Evolutionary conservation across 2,113 vertebrate species (phyloP).

Genomic region (Eublepharis macularius): DNA sequence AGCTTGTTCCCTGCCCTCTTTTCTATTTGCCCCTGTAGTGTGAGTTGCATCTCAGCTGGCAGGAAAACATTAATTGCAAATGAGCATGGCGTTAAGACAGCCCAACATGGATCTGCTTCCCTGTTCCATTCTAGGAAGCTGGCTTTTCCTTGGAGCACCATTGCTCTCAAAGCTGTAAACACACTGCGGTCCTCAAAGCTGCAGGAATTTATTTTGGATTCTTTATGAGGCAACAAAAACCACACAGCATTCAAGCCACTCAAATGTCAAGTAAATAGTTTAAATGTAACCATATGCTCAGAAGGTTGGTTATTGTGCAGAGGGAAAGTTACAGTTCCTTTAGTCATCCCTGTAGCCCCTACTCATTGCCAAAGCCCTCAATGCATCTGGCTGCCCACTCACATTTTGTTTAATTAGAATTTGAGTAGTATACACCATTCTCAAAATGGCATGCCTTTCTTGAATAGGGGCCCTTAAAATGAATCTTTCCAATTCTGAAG

Average conservation of each 20-base stretch:
- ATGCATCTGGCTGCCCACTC: not conserved
- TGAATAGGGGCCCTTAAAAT: not conserved
- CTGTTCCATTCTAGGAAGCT: slow-evolving; percentile 4
- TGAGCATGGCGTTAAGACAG: not conserved
- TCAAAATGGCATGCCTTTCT: not conserved
- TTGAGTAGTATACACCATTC: not conserved
- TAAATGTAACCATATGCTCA: slow-evolving; percentile 62
- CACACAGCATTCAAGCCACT: slow-evolving; percentile 55
- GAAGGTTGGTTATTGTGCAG: not conserved
- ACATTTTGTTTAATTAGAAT: not conserved
- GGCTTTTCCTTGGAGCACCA: accelerated
- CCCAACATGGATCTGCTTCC: not conserved
- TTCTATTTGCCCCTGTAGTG: not conserved
- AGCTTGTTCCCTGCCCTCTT: not conserved
- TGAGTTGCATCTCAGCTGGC: not conserved
- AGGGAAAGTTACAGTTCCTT: slow-evolving; percentile 20
- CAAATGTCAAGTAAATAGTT: slow-evolving; percentile 58
- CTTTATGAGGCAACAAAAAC: slow-evolving; percentile 63
- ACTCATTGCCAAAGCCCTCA: not conserved
- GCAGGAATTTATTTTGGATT: slow-evolving; percentile 61
- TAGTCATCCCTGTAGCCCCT: slow-evolving; percentile 1
- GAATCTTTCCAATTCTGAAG: not conserved
- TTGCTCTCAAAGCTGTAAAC: not conserved
- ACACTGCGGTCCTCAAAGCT: slow-evolving; percentile 22
- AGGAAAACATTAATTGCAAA: not conserved